Evolutionary conservation across 2,797 vertebrate genomes (phyloP).

Genomic region (Eidolon dupreanum): DNA sequence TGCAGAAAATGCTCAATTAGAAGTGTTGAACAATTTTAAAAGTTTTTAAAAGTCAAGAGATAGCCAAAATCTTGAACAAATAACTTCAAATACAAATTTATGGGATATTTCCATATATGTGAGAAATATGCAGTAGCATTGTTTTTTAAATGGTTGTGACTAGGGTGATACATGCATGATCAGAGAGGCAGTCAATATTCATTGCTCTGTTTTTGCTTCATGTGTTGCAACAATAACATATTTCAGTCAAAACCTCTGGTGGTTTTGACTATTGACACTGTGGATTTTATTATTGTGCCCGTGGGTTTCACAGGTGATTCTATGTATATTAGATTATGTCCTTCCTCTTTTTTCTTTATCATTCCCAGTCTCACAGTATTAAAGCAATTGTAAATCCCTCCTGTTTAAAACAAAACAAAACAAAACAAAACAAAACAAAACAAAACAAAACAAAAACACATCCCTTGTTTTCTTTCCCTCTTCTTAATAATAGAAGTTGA

Average conservation of each 20-base stretch:
- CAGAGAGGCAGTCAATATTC: neutral
- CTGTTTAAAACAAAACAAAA: neutral
- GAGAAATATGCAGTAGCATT: neutral
- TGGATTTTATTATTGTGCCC: neutral
- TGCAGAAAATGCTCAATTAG: neutral
- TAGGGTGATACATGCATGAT: neutral
- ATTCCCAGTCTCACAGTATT: neutral
- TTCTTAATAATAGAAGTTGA: neutral
- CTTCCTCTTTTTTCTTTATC: neutral
- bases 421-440: slow-evolving; percentile 14
- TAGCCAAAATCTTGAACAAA: neutral
- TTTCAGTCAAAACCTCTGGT: neutral
- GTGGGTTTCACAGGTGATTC: neutral
- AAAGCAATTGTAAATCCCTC: neutral
- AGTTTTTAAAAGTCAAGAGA: neutral
- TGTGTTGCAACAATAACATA: neutral
- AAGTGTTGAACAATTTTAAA: neutral
- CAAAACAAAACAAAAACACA: neutral
- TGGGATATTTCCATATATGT: neutral
- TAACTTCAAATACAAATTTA: neutral
- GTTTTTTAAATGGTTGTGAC: neutral
- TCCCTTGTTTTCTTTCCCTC: neutral
- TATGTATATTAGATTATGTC: neutral
- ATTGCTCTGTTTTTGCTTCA: neutral
- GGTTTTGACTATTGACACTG: neutral